phyloP scores from a whole-genome alignment of 2,113 vertebrate genomes.

The Bubo scandiacus region DNA sequence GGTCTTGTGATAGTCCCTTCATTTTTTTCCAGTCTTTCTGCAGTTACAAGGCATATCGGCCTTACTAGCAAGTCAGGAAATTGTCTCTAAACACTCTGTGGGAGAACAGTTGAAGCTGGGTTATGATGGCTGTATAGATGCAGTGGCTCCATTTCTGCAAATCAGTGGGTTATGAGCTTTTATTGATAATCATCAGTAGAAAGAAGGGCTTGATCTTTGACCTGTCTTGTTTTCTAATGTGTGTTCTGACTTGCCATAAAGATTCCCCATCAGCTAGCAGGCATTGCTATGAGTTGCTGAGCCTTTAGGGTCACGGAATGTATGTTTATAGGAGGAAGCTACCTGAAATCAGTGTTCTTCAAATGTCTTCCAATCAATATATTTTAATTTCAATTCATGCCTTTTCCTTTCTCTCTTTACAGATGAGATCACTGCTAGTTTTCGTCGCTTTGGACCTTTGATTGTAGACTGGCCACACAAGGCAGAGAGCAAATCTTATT shows the following conservation, averaged over 20 bases:
- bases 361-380: neutral
- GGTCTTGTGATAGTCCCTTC: neutral
- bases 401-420: neutral
- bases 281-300: neutral
- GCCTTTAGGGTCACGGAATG: neutral
- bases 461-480: constrained; percentile 99
- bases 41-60: neutral
- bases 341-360: neutral
- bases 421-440: constrained; percentile 99
- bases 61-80: neutral
- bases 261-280: neutral
- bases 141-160: neutral
- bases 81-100: neutral
- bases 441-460: constrained; percentile 96
- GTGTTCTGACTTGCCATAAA: neutral
- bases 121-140: neutral
- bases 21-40: neutral
- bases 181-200: neutral
- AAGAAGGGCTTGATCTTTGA: neutral
- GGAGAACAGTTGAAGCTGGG: neutral
- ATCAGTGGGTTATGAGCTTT: neutral
- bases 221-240: neutral
- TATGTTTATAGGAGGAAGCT: neutral
- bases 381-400: neutral
- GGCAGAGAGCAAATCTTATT: constrained; percentile 99